Evolutionary conservation across 1,140 invertebrate genomes (phyloP), one percentile per base, ranked within the genome.

Genomic region (Melipona quadrifasciata): DNA sequence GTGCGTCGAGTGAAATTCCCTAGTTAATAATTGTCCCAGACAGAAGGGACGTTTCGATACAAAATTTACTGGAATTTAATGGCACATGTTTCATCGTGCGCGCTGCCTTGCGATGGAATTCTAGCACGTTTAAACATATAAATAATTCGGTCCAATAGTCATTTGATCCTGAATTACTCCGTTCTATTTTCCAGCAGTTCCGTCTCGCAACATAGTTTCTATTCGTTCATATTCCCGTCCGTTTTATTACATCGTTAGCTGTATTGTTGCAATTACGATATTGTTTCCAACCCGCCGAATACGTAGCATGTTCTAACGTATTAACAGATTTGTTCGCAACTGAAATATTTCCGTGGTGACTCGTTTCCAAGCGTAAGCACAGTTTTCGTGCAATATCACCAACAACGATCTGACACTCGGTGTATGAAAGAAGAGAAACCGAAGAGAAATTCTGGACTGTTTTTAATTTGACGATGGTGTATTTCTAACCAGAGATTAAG

Each of bases 161-260:
- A 21, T 31, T 80, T 80, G 34, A 17, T 61, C 31, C 8, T 17
- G 65, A 27, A 57, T 80, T 55, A 39, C 55, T 70, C 57, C 39
- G n/a, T 70, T n/a, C 31, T 47, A 21, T 27, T 70, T 55, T 17
- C n/a, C 21, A 39, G 21, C 27, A 51, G 21, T 55, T 55, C n/a
- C 39, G 34, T 70, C 27, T 47, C 55, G 1, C 19, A 5, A 21
- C 24, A 12, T 2, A 17, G 19, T 6, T 31, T n/a, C n/a, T n/a
- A n/a, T n/a, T n/a, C 19, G 19, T 24, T 53, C 1, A 10, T 61
- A 53, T 34, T 53, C 10, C 27, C 14, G n/a, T 6, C 11, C 19
- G 53, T 65, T 74, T 81, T 64, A 74, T 74, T 27, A n/a, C 64
- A 47, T 34, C 53, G 55, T 72, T 53, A 81, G 21, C 70, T 17